phyloP scores from a whole-genome alignment of 2,888 invertebrate genomes.

The Parapristionchus giblindavisi region DNA sequence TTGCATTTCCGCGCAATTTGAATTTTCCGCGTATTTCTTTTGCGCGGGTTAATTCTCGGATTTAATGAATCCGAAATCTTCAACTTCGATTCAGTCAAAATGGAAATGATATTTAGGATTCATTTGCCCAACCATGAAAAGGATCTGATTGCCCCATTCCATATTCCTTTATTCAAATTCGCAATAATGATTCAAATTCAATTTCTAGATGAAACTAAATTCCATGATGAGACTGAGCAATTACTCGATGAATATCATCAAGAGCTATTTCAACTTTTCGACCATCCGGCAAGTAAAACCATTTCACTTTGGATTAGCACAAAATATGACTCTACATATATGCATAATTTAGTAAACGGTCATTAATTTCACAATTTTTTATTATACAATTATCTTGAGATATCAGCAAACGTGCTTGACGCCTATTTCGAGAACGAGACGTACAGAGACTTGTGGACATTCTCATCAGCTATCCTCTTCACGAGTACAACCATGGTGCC shows the following conservation, averaged over 20 bases:
- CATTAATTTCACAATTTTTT: not conserved
- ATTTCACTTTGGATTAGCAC: not conserved
- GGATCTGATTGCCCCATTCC: no score
- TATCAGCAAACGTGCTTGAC: conserved; percentile 60
- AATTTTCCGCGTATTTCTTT: no score
- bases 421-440: conserved; percentile 50
- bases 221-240: conserved; percentile 40
- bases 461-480: conserved; percentile 59
- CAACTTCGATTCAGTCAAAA: no score
- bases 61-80: no score
- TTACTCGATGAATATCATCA: conserved; percentile 51
- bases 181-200: not conserved
- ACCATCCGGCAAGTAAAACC: conserved; percentile 46
- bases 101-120: no score
- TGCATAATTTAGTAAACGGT: not conserved
- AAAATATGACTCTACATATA: no score
- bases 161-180: no score
- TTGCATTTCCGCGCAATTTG: no score
- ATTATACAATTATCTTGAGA: conserved; percentile 29
- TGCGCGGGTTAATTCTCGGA: no score
- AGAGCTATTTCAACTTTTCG: conserved; percentile 50
- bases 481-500: conserved; percentile 65
- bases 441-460: conserved; percentile 55
- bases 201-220: conserved; percentile 36
- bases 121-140: no score